These are phyloP conservation scores for Takifugu flavidus DNA, from an alignment of 2,113 vertebrate species.

Conservation along the genomic window DNA sequence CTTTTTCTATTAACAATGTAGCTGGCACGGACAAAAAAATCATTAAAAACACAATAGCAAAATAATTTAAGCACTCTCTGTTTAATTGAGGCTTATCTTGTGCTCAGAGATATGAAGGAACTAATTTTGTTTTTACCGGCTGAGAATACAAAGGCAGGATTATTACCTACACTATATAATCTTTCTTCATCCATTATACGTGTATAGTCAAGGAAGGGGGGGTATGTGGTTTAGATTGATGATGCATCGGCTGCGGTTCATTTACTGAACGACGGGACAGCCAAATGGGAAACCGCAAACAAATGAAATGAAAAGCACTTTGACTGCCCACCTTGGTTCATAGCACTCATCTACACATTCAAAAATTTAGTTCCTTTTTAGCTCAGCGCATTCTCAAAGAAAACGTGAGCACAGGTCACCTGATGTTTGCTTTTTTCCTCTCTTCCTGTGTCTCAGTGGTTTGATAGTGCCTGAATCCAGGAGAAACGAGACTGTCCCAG, in stretches of 20 bases:
- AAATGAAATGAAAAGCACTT: too few relatives aligned
- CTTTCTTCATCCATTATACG: not conserved
- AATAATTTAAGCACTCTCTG: conserved; percentile 2
- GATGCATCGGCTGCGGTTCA: conserved; percentile 6
- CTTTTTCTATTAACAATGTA: conserved; percentile 2
- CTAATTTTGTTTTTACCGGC: conserved; percentile 3
- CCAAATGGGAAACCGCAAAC: not conserved
- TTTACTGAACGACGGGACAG: conserved; percentile 16
- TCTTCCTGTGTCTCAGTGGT: conserved; percentile 71
- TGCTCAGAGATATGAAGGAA: not conserved
- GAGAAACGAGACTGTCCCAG: conserved; percentile 95
- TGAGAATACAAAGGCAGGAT: not conserved
- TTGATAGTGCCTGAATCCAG: conserved; percentile 90
- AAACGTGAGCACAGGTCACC: too few relatives aligned
- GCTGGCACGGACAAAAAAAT: conserved; percentile 25
- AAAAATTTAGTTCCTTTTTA: too few relatives aligned
- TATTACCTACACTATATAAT: conserved; percentile 11
- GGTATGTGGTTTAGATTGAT: too few relatives aligned
- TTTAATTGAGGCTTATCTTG: conserved; percentile 15
- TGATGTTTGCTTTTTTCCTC: not conserved
- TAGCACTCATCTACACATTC: too few relatives aligned
- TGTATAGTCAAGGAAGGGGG: not conserved
- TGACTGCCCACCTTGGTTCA: too few relatives aligned
- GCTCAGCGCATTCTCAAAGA: too few relatives aligned
- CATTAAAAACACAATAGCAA: conserved; percentile 4